A percentile compares a stretch with the other conserved stretches of the same genome.
phyloP scores from a whole-genome alignment of 1,140 invertebrate species.

The Steinernema feltiae region DNA sequence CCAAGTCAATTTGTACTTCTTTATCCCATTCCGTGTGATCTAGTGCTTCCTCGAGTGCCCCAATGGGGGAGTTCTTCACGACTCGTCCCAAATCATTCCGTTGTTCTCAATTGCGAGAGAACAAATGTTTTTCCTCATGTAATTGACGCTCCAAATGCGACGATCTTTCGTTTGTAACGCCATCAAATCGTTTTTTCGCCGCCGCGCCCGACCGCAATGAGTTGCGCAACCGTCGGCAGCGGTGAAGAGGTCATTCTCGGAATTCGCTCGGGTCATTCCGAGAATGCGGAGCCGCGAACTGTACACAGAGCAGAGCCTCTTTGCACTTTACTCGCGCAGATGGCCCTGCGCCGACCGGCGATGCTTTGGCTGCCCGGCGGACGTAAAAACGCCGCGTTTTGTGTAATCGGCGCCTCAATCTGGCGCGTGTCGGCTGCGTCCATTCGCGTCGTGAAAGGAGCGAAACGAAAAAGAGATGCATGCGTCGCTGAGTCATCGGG shows the following conservation, averaged over 20 bases:
- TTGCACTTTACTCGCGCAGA: background rate
- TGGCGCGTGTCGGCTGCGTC: background rate
- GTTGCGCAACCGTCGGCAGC: conserved; percentile 2
- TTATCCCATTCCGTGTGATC: background rate
- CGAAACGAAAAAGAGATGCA: background rate
- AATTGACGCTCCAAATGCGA: conserved; percentile 12
- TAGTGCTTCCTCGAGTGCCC: background rate
- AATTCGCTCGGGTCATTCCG: conserved; percentile 3
- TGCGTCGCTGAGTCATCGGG: background rate
- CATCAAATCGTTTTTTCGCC: background rate
- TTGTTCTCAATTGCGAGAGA: background rate
- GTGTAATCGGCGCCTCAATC: conserved; percentile 6
- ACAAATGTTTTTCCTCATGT: background rate
- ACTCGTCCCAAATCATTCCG: background rate
- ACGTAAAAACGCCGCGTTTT: background rate
- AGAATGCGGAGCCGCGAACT: background rate
- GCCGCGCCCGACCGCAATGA: background rate
- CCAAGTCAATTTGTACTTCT: background rate
- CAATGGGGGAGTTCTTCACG: background rate
- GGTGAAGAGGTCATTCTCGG: background rate
- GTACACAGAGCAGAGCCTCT: background rate
- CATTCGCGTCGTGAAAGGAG: background rate
- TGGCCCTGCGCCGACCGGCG: too few relatives aligned
- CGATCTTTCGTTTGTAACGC: conserved; percentile 10
- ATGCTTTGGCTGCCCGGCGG: background rate